A percentile compares a stretch with the other conserved stretches of the same genome.
Conservation (phyloP, 2,888 invertebrate species). For the Mythimna impura region DNA sequence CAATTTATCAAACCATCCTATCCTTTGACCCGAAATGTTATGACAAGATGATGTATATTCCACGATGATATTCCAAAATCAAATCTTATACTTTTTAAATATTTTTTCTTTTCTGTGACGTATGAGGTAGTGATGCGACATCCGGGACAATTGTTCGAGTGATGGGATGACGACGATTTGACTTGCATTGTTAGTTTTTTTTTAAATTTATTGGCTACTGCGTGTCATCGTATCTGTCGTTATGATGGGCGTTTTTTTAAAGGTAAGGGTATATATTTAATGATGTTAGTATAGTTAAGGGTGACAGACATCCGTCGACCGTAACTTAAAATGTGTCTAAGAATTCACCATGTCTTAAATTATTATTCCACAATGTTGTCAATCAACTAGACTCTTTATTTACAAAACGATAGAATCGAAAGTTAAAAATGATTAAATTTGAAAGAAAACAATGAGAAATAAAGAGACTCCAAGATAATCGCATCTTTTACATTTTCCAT, state of each 20-base stretch:
- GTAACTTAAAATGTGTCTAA: neutral
- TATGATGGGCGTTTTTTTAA: slow-evolving; percentile 42
- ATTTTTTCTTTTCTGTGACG: slow-evolving; percentile 71
- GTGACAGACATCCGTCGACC: too few relatives aligned
- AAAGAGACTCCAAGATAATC: neutral
- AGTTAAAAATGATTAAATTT: too few relatives aligned
- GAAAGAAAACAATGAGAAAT: too few relatives aligned
- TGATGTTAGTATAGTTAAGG: neutral
- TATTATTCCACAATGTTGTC: neutral
- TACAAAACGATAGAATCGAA: too few relatives aligned
- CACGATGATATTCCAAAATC: slow-evolving; percentile 84
- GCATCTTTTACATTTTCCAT: neutral
- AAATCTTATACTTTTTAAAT: slow-evolving; percentile 80
- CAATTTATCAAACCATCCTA: slow-evolving; percentile 89
- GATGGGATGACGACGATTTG: slow-evolving; percentile 78
- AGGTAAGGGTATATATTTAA: neutral
- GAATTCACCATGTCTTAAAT: too few relatives aligned
- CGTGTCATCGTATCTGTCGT: slow-evolving; percentile 68
- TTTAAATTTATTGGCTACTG: slow-evolving; percentile 72
- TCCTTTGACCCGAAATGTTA: slow-evolving; percentile 89
- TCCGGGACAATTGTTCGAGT: slow-evolving; percentile 85
- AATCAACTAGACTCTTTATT: neutral
- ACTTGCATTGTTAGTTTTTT: slow-evolving; percentile 71
- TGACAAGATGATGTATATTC: slow-evolving; percentile 90
- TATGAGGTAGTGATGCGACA: slow-evolving; percentile 83